A percentile compares a stretch with the other conserved stretches of the same genome.
Evolutionary conservation across 1,140 invertebrate species (phyloP).

Genomic region (Hylyphantes graminicola): DNA sequence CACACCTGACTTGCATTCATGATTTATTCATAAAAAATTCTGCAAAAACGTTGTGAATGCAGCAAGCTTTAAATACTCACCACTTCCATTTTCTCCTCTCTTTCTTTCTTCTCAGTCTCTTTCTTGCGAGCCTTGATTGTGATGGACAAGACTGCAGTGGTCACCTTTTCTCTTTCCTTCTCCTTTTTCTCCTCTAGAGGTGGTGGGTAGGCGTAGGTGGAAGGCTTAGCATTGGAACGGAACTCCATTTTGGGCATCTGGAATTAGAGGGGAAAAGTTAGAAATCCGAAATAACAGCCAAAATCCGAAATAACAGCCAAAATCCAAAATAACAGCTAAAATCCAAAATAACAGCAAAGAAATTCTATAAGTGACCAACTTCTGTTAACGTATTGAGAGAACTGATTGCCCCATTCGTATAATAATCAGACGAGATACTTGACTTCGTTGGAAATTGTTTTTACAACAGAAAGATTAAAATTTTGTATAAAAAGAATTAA

Average conservation of each 20-base stretch:
- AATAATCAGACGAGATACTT: no score
- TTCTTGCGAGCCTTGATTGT: constrained; percentile 85
- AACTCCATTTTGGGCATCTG: constrained; percentile 95
- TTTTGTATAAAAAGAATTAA: no score
- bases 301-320: no score
- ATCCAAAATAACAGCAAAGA: no score
- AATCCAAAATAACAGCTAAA: no score
- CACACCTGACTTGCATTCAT: not conserved
- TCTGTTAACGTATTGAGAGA: no score
- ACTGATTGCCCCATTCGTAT: no score
- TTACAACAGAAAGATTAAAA: no score
- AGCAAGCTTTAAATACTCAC: constrained; percentile 47
- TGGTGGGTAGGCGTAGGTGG: constrained; percentile 95
- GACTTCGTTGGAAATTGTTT: no score
- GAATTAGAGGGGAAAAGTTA: constrained; percentile 54
- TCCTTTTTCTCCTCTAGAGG: constrained; percentile 98
- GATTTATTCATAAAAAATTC: not conserved
- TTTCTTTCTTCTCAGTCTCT: constrained; percentile 74
- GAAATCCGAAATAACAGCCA: not conserved
- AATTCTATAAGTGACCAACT: no score
- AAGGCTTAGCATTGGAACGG: constrained; percentile 93
- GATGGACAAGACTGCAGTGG: constrained; percentile 96
- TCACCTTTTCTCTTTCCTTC: constrained; percentile 89
- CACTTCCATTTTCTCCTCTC: constrained; percentile 70
- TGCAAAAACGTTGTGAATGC: constrained; percentile 70